phyloP scores from a whole-genome alignment of 2,797 vertebrate genomes.

The Thunnus albacares region DNA sequence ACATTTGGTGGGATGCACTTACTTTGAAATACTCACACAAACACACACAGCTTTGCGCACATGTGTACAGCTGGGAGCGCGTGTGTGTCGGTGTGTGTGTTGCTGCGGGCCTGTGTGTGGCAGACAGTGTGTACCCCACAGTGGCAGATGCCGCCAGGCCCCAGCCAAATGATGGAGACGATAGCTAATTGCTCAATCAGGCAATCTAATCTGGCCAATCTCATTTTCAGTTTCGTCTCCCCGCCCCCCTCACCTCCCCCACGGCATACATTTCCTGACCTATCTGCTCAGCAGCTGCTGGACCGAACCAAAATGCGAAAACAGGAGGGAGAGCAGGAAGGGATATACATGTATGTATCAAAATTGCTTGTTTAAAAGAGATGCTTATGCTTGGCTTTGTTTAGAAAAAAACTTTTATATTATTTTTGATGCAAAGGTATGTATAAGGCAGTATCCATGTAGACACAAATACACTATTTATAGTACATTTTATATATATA shows the following conservation, averaged over 20 bases:
- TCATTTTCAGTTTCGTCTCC: slow-evolving; percentile 72
- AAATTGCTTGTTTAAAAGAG: too few species aligned
- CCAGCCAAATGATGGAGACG: slow-evolving; percentile 76
- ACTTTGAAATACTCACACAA: slow-evolving; percentile 35
- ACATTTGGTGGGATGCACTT: slow-evolving; percentile 29
- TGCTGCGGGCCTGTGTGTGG: slow-evolving; percentile 33
- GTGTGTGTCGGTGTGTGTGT: slow-evolving; percentile 28
- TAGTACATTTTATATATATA: too few species aligned
- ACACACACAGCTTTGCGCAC: slow-evolving; percentile 21
- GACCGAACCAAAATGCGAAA: slow-evolving; percentile 49
- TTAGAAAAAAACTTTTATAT: too few species aligned
- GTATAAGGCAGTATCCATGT: too few species aligned
- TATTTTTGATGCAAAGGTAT: too few species aligned
- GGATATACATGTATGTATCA: neutral
- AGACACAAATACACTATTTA: too few species aligned
- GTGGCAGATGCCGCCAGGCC: slow-evolving; percentile 77
- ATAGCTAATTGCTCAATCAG: slow-evolving; percentile 84
- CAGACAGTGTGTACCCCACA: slow-evolving; percentile 51
- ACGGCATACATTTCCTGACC: slow-evolving; percentile 60
- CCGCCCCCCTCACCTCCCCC: slow-evolving; percentile 1
- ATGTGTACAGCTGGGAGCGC: slow-evolving; percentile 17
- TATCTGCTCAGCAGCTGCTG: slow-evolving; percentile 74
- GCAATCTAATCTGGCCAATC: slow-evolving; percentile 83
- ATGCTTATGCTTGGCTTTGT: too few species aligned
- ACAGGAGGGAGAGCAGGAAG: neutral